These are phyloP conservation scores for Petrocephalus zakoni DNA, from an alignment of 2,113 vertebrate species.

Conservation along the genomic window DNA sequence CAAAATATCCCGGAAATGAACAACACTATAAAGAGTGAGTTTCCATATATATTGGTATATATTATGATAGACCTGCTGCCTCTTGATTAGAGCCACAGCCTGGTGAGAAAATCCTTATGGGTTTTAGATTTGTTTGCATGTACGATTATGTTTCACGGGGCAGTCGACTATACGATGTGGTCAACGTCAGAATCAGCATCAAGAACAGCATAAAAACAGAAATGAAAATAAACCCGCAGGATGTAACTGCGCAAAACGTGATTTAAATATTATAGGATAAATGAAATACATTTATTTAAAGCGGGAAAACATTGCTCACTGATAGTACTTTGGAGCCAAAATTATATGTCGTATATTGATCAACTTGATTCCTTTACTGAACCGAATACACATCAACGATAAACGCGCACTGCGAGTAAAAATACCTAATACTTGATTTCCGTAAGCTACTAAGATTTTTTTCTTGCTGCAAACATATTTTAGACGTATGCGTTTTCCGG, in stretches of 20 bases:
- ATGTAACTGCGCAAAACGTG: background rate
- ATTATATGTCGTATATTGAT: background rate
- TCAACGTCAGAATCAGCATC: background rate
- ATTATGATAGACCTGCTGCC: background rate
- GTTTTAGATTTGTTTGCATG: background rate
- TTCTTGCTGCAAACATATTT: background rate
- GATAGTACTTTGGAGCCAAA: background rate
- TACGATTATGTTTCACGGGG: background rate
- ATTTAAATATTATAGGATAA: background rate
- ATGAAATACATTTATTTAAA: background rate
- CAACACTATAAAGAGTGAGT: background rate
- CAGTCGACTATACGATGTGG: background rate
- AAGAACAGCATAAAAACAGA: background rate
- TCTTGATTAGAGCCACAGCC: background rate
- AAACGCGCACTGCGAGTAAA: background rate
- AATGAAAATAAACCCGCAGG: background rate
- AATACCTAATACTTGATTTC: background rate
- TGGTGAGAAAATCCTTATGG: background rate
- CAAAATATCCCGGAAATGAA: background rate
- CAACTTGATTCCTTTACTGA: background rate
- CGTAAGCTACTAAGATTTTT: background rate
- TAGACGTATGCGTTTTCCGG: too few species aligned
- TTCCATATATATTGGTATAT: background rate
- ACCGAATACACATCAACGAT: background rate
- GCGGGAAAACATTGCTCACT: background rate